Conservation (phyloP, 2,113 vertebrate species). For the Lepidiolamprologus cunningtoni region DNA sequence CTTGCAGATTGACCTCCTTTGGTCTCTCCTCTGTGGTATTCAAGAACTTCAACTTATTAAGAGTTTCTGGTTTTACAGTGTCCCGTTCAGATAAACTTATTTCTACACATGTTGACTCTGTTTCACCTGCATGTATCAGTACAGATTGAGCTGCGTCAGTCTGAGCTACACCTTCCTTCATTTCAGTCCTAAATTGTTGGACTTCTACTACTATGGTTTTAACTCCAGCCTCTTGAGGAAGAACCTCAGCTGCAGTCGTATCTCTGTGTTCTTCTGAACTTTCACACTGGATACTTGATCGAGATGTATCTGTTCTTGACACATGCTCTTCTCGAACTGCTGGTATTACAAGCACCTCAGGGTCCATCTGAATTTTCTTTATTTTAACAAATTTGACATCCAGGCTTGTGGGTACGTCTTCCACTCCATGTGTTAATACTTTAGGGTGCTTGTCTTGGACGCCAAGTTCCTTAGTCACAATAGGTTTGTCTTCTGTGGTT, state of each 20-base stretch:
- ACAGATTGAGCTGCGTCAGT: neutral
- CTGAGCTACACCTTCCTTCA: neutral
- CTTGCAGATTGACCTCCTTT: neutral
- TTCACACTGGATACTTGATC: neutral
- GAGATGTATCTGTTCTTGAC: neutral
- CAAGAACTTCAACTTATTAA: neutral
- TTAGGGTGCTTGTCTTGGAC: neutral
- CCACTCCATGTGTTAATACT: neutral
- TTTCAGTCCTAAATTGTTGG: neutral
- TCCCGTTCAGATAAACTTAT: neutral
- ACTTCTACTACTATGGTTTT: neutral
- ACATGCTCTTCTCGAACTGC: neutral
- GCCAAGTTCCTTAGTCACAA: neutral
- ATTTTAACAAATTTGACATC: neutral
- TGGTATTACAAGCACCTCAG: neutral
- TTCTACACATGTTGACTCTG: neutral
- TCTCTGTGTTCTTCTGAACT: neutral
- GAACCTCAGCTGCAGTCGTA: neutral
- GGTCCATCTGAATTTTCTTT: neutral
- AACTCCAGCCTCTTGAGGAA: neutral
- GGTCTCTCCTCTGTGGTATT: neutral
- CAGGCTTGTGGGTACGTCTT: neutral
- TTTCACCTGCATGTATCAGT: neutral
- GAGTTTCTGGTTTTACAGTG: neutral
- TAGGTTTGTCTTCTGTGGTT: rapidly evolving